Conservation (phyloP, 92 coral and sea anemone genomes). For the Epizoanthus scotinus region DNA sequence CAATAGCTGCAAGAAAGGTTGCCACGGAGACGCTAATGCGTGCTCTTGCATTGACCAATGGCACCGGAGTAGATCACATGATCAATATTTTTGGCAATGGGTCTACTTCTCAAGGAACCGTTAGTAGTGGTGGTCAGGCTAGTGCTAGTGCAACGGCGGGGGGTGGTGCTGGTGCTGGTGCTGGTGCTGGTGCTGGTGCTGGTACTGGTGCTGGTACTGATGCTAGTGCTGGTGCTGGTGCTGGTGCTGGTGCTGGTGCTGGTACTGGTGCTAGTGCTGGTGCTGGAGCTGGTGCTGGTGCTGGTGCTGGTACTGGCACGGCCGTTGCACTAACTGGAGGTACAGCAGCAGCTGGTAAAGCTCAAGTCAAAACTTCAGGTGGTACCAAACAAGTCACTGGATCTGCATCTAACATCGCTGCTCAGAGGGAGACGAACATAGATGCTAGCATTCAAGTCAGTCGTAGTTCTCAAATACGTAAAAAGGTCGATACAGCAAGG, state of each 20-base stretch:
- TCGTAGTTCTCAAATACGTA: neutral
- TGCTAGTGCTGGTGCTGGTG: neutral
- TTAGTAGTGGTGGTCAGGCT: neutral
- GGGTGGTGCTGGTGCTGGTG: neutral
- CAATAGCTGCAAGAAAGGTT: constrained; percentile 21
- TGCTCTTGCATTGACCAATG: constrained; percentile 33
- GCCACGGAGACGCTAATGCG: constrained; percentile 55
- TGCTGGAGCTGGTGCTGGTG: no score
- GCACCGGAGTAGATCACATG: constrained; percentile 14
- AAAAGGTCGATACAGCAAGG: neutral
- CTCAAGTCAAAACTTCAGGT: neutral
- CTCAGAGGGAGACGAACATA: neutral
- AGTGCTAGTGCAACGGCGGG: neutral
- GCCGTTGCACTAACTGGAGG: neutral
- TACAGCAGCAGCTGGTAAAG: neutral
- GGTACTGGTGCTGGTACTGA: no score
- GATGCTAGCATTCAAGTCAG: neutral
- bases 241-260: no score
- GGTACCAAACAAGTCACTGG: neutral
- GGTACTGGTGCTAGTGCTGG: neutral
- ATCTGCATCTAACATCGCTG: neutral
- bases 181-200: neutral
- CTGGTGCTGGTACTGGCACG: neutral
- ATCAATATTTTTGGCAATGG: constrained; percentile 21
- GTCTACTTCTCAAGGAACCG: neutral